Evolutionary conservation across 2,113 vertebrate species (phyloP).

Genomic region (Megalops atlanticus): DNA sequence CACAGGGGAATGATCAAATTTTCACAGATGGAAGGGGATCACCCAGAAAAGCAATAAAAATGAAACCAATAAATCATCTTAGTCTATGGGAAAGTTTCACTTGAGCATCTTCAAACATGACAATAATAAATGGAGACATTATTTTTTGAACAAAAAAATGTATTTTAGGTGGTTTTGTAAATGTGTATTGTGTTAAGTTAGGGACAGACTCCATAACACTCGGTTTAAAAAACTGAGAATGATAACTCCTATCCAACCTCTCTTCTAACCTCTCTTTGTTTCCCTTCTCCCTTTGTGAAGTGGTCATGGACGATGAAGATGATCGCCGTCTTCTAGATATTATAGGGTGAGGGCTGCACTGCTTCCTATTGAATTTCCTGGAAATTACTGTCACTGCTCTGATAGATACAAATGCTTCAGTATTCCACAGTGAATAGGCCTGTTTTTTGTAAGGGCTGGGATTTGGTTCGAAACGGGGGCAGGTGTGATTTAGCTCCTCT

Average conservation of each 20-base stretch:
- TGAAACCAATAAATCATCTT: background rate
- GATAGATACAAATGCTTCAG: background rate
- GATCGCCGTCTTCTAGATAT: constrained; percentile 99
- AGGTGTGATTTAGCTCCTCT: background rate
- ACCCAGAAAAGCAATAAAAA: background rate
- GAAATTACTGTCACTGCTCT: background rate
- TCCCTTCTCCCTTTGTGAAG: constrained; percentile 55
- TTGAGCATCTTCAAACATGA: background rate
- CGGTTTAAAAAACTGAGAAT: background rate
- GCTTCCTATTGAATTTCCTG: background rate
- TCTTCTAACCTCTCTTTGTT: constrained; percentile 40
- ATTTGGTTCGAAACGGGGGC: background rate
- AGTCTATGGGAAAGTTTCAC: background rate
- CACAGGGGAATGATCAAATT: background rate
- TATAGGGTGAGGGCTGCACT: constrained; percentile 83
- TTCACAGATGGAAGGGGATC: background rate
- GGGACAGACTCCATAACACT: background rate
- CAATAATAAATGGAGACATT: background rate
- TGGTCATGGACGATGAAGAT: constrained; percentile 99
- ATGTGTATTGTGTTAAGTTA: background rate
- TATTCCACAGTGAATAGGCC: background rate
- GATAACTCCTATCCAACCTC: background rate
- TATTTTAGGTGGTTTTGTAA: background rate
- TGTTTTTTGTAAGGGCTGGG: background rate
- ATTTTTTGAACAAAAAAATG: background rate